Evolutionary conservation across 2,113 vertebrate species (phyloP).

Genomic region (Lagopus leucura): DNA sequence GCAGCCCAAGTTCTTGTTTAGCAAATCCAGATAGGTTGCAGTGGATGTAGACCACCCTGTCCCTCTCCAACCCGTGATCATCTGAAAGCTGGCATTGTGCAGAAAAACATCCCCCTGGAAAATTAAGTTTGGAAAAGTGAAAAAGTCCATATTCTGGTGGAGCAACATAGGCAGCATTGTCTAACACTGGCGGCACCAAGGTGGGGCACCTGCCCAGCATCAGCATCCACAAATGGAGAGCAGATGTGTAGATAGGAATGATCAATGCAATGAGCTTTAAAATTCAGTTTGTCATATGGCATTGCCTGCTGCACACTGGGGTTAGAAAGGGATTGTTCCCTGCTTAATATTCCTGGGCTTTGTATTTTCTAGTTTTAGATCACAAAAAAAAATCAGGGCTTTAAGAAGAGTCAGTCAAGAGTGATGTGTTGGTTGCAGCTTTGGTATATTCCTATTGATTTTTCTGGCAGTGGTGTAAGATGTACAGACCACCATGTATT

Average conservation of each 20-base stretch:
- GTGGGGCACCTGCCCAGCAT: background rate
- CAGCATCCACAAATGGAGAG: background rate
- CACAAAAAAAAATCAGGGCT: background rate
- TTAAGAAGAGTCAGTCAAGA: conserved; percentile 21
- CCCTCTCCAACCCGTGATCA: background rate
- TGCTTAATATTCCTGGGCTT: background rate
- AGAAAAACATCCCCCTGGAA: background rate
- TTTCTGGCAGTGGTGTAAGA: conserved; percentile 11
- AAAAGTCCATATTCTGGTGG: background rate
- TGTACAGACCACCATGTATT: background rate
- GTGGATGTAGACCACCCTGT: background rate
- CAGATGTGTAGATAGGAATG: background rate
- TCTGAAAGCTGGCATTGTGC: background rate
- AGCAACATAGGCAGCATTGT: background rate
- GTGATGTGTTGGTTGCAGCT: conserved; percentile 25
- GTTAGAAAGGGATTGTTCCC: background rate
- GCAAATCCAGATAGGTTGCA: background rate
- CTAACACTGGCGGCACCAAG: background rate
- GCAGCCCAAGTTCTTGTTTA: background rate
- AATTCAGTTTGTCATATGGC: background rate
- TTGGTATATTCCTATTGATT: conserved; percentile 40
- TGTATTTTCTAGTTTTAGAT: background rate
- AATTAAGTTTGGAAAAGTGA: background rate
- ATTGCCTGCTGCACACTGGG: accelerated
- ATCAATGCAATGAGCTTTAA: background rate